A percentile compares a stretch with the other conserved stretches of the same genome.
phyloP scores from a whole-genome alignment of 2,113 vertebrate species.

The Hymenochirus boettgeri region DNA sequence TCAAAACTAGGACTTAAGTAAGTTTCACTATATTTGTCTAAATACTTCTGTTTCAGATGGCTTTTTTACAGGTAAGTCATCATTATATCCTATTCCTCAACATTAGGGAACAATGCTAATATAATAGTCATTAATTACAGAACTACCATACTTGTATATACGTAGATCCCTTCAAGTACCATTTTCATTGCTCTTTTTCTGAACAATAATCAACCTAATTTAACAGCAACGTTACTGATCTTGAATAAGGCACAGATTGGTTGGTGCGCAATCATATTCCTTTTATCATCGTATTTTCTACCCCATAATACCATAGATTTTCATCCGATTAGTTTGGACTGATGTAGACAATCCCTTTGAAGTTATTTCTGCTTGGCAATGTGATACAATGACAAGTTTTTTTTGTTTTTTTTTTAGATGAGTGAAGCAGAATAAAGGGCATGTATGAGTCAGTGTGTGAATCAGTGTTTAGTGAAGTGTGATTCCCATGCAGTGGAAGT shows the following conservation, averaged over 20 bases:
- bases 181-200: background rate
- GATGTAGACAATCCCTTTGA: no score
- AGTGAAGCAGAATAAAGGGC: constrained; percentile 95
- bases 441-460: constrained; percentile 97
- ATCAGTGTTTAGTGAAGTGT: constrained; percentile 95
- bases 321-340: background rate
- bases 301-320: background rate
- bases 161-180: no score
- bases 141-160: no score
- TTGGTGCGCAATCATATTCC: background rate
- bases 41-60: no score
- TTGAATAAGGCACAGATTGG: background rate
- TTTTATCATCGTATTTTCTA: background rate
- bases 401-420: constrained; percentile 93
- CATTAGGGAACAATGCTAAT: no score
- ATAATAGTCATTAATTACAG: no score
- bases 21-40: no score
- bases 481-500: constrained; percentile 96
- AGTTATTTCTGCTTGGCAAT: background rate
- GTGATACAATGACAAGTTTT: constrained; percentile 45
- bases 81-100: no score
- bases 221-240: background rate
- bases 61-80: no score
- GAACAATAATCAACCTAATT: background rate
- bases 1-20: no score